A percentile compares a stretch with the other conserved stretches of the same genome.
Evolutionary conservation across 1,140 invertebrate species (phyloP).

Genomic region (Chironomus tepperi): DNA sequence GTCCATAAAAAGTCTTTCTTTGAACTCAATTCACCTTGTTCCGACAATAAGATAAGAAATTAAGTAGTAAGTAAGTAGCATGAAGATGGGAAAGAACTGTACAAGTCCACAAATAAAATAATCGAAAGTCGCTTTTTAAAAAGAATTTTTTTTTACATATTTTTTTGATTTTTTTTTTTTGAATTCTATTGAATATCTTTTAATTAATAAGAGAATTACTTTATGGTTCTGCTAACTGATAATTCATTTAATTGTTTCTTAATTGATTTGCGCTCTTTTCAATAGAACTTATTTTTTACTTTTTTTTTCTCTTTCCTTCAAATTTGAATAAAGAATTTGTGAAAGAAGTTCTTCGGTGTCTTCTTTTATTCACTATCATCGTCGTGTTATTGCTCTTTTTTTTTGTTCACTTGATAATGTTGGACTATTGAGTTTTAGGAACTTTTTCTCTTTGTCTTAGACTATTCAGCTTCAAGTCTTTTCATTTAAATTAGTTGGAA

Average conservation of each 20-base stretch:
- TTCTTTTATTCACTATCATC: not conserved
- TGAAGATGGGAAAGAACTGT: not conserved
- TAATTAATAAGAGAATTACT: slow-evolving; percentile 24
- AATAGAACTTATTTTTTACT: not conserved
- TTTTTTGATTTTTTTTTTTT: not conserved
- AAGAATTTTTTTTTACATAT: no score
- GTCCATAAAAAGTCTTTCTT: not conserved
- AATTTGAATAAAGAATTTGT: no score
- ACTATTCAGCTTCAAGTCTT: no score
- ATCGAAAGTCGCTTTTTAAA: not conserved
- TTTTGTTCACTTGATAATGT: not conserved
- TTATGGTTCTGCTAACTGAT: not conserved
- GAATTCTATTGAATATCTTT: not conserved
- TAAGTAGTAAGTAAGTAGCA: not conserved
- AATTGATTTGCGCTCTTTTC: slow-evolving; percentile 16
- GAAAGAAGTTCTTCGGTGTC: no score
- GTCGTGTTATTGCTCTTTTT: not conserved
- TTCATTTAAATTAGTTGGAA: no score
- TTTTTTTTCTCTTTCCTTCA: no score
- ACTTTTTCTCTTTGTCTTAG: no score
- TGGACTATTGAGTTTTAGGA: no score
- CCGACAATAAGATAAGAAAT: slow-evolving; percentile 6
- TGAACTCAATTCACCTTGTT: not conserved
- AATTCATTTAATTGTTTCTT: slow-evolving; percentile 22
- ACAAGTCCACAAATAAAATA: not conserved